Evolutionary conservation across 1,140 invertebrate genomes (phyloP), one percentile per base, ranked within the genome.

Genomic region (Notospermus geniculatus): DNA sequence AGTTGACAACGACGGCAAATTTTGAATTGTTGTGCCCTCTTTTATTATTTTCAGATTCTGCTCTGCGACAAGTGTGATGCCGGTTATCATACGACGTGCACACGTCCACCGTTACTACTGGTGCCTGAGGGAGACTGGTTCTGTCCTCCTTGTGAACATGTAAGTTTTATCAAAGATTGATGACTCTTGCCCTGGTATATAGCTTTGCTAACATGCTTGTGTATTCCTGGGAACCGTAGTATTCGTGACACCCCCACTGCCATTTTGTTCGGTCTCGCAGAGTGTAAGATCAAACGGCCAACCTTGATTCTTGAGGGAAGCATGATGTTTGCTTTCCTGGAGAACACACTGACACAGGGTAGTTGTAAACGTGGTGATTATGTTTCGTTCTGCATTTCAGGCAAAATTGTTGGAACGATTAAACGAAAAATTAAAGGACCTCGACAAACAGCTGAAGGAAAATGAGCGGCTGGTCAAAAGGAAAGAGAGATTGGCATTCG

Each of bases 81-180:
- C 64, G 94, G 93, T 23, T 97, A 92, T 88, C 95, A 98, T 83
- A 93, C 92, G 53, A 91, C 90, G 4, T 98, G 95, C 78, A 84
- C 97, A 0, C 87, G 90, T 43, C 95, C 95, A 1, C 87, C 93
- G 19, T 83, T 98, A 7, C 88, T 96, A 80, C 84, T 94, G 1
- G 92, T 98, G 72, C 95, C 95, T 4, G 93, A 97, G 75, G 95
- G 95, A 23, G 91, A 97, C 76, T 98, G 95, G 96, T 95, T 88
- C 79, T 98, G 96, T 80, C 95, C 95, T 50, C 91, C 91, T 0
- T 98, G 95, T 83, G 89, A 95, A 78, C 95, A 95, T 80, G 84
- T 85, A 72, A 81, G 83, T 75, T 15, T 39, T 30, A 25, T 27
- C 15, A 2, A 39, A 13, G 15, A 17, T 17, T 39, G 22, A 2